Evolutionary conservation across 2,797 vertebrate genomes (phyloP).

Genomic region (Oceanodroma leucorhoa): DNA sequence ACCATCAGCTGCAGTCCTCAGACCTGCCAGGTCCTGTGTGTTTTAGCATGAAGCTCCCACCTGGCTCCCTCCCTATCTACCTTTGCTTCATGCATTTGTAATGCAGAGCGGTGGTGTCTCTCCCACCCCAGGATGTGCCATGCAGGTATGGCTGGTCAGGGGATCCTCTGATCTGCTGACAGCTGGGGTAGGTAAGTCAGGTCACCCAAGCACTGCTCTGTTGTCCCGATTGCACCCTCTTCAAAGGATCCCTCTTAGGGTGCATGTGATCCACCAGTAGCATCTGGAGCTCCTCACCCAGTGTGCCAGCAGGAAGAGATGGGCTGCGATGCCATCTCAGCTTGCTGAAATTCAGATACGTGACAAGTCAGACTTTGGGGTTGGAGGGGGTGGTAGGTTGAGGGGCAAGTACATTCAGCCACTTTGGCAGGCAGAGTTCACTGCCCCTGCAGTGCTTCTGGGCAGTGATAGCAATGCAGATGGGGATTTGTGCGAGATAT

Average conservation of each 20-base stretch:
- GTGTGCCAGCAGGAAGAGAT: background rate
- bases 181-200: background rate
- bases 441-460: background rate
- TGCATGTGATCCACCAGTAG: background rate
- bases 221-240: background rate
- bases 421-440: background rate
- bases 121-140: background rate
- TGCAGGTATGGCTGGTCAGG: fast-evolving
- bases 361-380: background rate
- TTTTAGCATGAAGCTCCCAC: background rate
- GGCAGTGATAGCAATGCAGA: background rate
- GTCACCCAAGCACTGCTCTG: fast-evolving
- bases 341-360: background rate
- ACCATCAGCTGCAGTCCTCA: background rate
- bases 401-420: background rate
- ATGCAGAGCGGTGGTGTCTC: background rate
- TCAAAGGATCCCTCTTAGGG: background rate
- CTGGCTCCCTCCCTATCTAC: background rate
- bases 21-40: background rate
- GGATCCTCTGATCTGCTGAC: background rate
- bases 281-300: background rate
- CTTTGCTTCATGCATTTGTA: background rate
- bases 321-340: background rate
- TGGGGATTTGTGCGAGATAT: background rate
- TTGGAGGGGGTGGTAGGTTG: fast-evolving